phyloP scores from a whole-genome alignment of 2,888 invertebrate genomes.

The Cerastoderma edule region DNA sequence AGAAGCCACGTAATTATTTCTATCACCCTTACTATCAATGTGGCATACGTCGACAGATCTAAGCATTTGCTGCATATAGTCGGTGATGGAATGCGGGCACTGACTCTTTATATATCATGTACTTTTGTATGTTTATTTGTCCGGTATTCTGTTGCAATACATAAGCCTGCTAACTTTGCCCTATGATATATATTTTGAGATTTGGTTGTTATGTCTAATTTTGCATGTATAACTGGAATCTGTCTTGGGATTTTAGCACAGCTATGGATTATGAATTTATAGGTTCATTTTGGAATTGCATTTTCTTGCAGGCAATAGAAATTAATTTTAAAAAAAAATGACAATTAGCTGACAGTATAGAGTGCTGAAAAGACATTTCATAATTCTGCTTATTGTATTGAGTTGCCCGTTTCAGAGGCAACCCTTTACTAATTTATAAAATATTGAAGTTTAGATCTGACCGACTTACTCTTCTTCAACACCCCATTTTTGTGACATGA shows the following conservation, averaged over 20 bases:
- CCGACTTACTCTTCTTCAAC: no score
- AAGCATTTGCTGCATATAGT: conserved; percentile 62
- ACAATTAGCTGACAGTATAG: conserved; percentile 2
- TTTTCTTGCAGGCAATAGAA: no score
- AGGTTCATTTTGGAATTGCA: no score
- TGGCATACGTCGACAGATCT: conserved; percentile 53
- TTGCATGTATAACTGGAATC: conserved; percentile 1
- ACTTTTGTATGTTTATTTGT: neutral
- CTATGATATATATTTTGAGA: neutral
- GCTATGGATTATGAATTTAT: no score
- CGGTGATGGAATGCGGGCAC: conserved; percentile 62
- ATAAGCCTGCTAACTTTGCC: conserved; percentile 14
- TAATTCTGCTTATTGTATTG: no score
- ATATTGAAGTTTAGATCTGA: neutral
- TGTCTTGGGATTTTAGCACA: neutral
- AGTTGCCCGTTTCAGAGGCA: no score
- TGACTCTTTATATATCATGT: conserved; percentile 21
- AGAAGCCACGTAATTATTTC: conserved; percentile 62
- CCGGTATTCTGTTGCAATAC: conserved; percentile 9
- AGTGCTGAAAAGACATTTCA: neutral
- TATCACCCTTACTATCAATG: conserved; percentile 40
- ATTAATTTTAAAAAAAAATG: no score
- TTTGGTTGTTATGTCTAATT: conserved; percentile 1
- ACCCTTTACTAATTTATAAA: no score
- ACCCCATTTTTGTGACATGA: no score